A percentile compares a stretch with the other conserved stretches of the same genome.
phyloP scores from a whole-genome alignment of 2,113 vertebrate species.

The Clupea harengus region DNA sequence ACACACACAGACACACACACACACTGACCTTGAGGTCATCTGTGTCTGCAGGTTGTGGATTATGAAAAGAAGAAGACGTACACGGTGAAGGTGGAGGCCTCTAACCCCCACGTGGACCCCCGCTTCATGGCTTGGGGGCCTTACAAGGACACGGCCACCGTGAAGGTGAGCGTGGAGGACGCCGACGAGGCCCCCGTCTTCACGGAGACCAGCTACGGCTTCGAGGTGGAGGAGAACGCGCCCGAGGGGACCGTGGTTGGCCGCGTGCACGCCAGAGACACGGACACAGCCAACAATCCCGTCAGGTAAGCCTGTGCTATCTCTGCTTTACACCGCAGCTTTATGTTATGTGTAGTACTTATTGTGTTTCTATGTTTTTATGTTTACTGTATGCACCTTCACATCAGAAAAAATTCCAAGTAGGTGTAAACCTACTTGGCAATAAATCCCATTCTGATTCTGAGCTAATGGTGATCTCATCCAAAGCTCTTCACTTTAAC shows the following conservation, averaged over 20 bases:
- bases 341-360: neutral
- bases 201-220: slow-evolving; percentile 79
- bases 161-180: slow-evolving; percentile 91
- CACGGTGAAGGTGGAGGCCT: slow-evolving; percentile 90
- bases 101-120: slow-evolving; percentile 85
- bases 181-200: slow-evolving; percentile 93
- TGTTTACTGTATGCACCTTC: too few species aligned
- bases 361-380: too few species aligned
- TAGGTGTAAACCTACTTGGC: too few species aligned
- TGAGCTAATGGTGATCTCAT: too few species aligned
- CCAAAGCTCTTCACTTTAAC: too few species aligned
- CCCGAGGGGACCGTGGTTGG: slow-evolving; percentile 86
- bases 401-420: too few species aligned
- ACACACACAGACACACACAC: neutral
- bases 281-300: slow-evolving; percentile 86
- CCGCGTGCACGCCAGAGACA: slow-evolving; percentile 93
- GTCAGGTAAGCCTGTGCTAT: slow-evolving; percentile 75
- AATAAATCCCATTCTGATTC: too few species aligned
- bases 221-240: slow-evolving; percentile 93
- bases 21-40: slow-evolving; percentile 25
- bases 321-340: neutral
- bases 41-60: slow-evolving; percentile 79
- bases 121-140: slow-evolving; percentile 93
- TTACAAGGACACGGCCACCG: slow-evolving; percentile 91
- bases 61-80: slow-evolving; percentile 91